These are phyloP conservation scores for Salvator merianae DNA, from an alignment of 2,113 vertebrate genomes.

Conservation along the genomic window DNA sequence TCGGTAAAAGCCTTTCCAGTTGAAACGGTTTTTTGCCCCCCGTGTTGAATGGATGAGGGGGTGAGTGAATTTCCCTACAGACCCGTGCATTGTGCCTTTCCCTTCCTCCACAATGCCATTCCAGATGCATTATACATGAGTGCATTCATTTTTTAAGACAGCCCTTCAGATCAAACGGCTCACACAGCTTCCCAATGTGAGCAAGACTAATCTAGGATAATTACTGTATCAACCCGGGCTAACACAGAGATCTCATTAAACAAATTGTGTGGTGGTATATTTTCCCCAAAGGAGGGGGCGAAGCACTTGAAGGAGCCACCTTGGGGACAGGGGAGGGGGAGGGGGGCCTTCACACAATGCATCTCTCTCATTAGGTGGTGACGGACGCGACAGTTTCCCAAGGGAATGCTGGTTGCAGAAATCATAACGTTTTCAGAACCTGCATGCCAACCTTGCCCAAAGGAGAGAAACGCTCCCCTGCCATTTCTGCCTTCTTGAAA, in stretches of 20 bases:
- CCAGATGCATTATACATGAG: constrained; percentile 67
- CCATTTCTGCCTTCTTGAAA: neutral
- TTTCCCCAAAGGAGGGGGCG: constrained; percentile 18
- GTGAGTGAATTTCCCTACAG: constrained; percentile 38
- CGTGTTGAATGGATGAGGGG: constrained; percentile 30
- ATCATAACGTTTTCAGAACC: neutral
- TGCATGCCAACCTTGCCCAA: neutral
- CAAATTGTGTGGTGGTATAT: constrained; percentile 49
- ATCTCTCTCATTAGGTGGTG: neutral
- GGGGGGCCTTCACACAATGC: neutral
- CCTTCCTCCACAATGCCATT: constrained; percentile 53
- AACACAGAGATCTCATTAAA: constrained; percentile 70
- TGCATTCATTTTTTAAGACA: constrained; percentile 69
- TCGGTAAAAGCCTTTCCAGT: constrained; percentile 51
- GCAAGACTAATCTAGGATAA: constrained; percentile 70
- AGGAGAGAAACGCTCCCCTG: neutral
- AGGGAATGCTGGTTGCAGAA: neutral
- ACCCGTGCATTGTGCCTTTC: constrained; percentile 57
- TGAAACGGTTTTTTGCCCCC: constrained; percentile 31
- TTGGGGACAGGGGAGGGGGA: neutral
- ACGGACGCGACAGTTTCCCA: constrained; percentile 6
- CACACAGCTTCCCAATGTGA: constrained; percentile 69
- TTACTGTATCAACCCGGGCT: constrained; percentile 70
- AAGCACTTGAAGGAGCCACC: constrained; percentile 38
- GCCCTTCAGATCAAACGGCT: constrained; percentile 71